Base-by-base conservation (phyloP, 2,113 vertebrate genomes). In the Phyllopteryx taeniolatus region DNA sequence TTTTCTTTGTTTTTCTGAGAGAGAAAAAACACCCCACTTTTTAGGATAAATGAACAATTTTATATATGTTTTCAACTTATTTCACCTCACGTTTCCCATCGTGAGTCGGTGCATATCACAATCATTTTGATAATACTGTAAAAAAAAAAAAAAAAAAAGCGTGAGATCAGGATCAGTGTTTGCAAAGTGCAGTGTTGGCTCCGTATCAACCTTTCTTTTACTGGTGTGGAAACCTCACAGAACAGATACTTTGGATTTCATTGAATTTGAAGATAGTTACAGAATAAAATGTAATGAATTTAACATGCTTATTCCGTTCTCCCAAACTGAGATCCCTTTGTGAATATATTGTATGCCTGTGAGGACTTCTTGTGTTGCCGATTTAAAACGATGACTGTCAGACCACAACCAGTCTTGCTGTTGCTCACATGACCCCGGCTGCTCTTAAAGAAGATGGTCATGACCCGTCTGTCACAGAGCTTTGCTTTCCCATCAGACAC, bases 401-500 rank as follows among this genome's bases (percentile, higher is more conserved):
- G 73, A 74, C 57, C 51, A 13, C 56, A 68, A 53, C 12, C 72
- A 69, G 70, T 75, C 78, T 79, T 67, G 57, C 61, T 79, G 74
- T 80, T 17, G 72, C 79, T 91, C 87, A 86, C 90, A 90, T 88
- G 86, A 89, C 87, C 87, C 73, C 49, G 0, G 5, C 39, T 79
- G 79, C 76, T 80, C 87, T 4, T 61, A n/a, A 22, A 59, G 77
- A 85, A 73, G 83, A 83, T 66, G 74, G 82, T 85, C 77, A 63
- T 86, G 86, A 87, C 84, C 85, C 53, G 68, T 71, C 79, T 74
- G 81, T 88, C 81, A 77, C 79, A 80, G 69, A 77, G 70, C 75
- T 80, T 73, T 43, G 72, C 85, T 87, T 91, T 91, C 88, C 88
- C 87, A 89, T 86, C 86, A 84, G 67, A 88, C 74, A 83, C 87